A percentile compares a stretch with the other conserved stretches of the same genome.
These are phyloP conservation scores for Raphicerus campestris DNA, from an alignment of 2,113 vertebrate species.

Conservation along the genomic window DNA sequence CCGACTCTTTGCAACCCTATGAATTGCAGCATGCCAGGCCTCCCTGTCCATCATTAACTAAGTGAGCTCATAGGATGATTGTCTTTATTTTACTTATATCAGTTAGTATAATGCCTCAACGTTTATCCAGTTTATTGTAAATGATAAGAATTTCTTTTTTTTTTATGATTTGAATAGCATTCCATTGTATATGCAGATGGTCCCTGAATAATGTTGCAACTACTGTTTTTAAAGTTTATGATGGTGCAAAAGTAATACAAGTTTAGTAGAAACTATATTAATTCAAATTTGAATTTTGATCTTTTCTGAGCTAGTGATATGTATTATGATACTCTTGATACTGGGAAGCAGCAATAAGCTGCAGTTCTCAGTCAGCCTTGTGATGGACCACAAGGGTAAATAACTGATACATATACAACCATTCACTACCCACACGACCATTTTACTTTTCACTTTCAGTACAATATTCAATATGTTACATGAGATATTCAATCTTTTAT, in stretches of 20 bases:
- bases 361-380: neutral
- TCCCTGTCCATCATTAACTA: neutral
- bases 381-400: neutral
- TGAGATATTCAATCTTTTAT: neutral
- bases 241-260: neutral
- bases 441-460: neutral
- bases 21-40: too few relatives aligned
- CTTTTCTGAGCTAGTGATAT: neutral
- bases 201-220: neutral
- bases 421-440: neutral
- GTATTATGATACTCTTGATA: neutral
- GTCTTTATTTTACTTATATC: neutral
- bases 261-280: neutral
- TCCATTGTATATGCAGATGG: neutral
- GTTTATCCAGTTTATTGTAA: neutral
- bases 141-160: neutral
- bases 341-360: neutral
- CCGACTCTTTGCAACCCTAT: too few relatives aligned
- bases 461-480: neutral
- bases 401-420: neutral
- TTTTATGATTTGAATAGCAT: neutral
- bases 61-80: neutral
- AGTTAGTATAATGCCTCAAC: neutral
- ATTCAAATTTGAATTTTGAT: neutral
- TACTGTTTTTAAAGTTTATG: neutral